Evolutionary conservation across 2,797 vertebrate species (phyloP), one percentile per base, ranked within the genome.

Genomic region (Phrynocephalus forsythii): DNA sequence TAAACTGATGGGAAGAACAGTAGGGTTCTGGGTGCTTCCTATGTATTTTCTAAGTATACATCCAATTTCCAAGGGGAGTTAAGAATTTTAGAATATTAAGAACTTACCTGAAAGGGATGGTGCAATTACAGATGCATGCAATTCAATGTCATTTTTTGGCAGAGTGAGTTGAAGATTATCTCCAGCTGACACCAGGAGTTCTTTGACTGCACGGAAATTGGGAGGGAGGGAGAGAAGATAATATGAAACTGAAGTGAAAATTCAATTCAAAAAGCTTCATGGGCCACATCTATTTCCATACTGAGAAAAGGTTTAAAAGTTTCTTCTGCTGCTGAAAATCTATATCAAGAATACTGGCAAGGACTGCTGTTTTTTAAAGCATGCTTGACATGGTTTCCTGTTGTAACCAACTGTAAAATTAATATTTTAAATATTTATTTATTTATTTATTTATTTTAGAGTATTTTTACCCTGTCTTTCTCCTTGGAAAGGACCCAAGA

Each of bases 141-240:
- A 93, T 83, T 96, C 94, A 87, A 96, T 92, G 69, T 96, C 94
- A 38, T 95, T 90, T 86, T 91, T 91, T 18, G 97, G 97, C 15
- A 96, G 90, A 6, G 92, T 95, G 86, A 95, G n/a, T 38, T 96
- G 92, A 79, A 94, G 85, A 4, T 97, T 95, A 75, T 96, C 96
- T 91, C 96, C 96, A 80, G 93, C 92, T n/a, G 96, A 97, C 83
- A 96, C 96, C 7, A 3, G 38, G 86, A 98, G 96, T 44, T 96
- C 89, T 92, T 83, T 94, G 88, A 92, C 97, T 97, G 79, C 56
- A 92, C 85, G 22, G 82, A 92, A 82, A 90, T 0, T 89, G 71
- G 90, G 28, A 7, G n/a, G n/a, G 6, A 28, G 18, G 7, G 1
- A 2, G 1, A 2, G 38, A 24, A 4, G 52, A 44, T n/a, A 6